Conservation (phyloP, 2,113 vertebrate species). For the Azemiops feae region DNA sequence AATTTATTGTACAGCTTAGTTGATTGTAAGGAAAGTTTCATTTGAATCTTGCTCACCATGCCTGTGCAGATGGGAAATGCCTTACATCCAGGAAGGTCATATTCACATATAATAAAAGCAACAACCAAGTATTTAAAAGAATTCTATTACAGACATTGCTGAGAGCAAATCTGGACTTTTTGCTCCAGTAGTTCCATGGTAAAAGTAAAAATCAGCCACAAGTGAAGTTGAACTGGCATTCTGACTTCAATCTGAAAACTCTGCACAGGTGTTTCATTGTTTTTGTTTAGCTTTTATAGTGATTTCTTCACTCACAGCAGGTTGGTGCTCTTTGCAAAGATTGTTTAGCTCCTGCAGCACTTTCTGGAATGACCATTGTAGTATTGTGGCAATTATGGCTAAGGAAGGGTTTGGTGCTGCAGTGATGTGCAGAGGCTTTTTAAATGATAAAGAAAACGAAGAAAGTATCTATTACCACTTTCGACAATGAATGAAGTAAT, state of each 20-base stretch:
- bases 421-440: neutral
- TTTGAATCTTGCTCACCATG: neutral
- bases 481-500: neutral
- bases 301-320: neutral
- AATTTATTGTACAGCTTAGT: neutral
- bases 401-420: neutral
- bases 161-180: neutral
- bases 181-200: neutral
- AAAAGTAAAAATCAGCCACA: neutral
- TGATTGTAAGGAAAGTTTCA: neutral
- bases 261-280: neutral
- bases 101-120: neutral
- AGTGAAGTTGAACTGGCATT: neutral
- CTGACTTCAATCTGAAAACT: neutral
- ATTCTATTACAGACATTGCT: neutral
- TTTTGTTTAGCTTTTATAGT: neutral
- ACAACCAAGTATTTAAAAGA: neutral
- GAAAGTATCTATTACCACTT: neutral
- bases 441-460: neutral
- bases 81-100: neutral
- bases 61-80: neutral
- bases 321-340: neutral
- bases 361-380: neutral
- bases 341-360: neutral
- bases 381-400: neutral